Evolutionary conservation across 2,888 invertebrate genomes (phyloP), one percentile per base, ranked within the genome.

Genomic region (Macrosoma leucophasiata): DNA sequence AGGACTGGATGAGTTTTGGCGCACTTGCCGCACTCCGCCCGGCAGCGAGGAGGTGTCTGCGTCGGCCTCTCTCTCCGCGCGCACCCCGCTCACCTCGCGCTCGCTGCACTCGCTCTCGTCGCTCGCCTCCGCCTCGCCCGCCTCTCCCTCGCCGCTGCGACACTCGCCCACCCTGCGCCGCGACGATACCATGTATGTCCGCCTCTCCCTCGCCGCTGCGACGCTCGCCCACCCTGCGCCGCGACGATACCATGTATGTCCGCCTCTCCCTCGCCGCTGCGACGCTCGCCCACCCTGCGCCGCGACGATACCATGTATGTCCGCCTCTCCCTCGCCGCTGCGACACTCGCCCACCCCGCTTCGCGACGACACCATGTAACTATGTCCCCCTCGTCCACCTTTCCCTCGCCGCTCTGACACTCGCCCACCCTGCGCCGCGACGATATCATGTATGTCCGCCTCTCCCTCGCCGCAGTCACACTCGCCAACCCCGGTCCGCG

Each of bases 1-100:
- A 81, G 81, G 82, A 3, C 50, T 84, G 44, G 82, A 81, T 34
- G 81, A 81, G 61, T 84, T 82, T 60, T 84, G 84, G 84, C 84
- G 84, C 46, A 67, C 76, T 24, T 79, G 82, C 52, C 81, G 82
- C 56, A 81, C 82, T 41, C 82, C 82, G 52, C 81, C 82, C 11
- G 82, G 82, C 63, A 78, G 79, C 56, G 81, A 81, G 55, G 79
- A 79, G 51, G 72, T 73, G 48, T 82, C 79, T 36, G 63, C 76
- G 40, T 76, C 77, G 4, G 27, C 27, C 22, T 46, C 52, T 17
- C 45, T 47, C 31, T 50, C 50, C 23, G 55, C 71, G 28, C 79
- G 78, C 56, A 78, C 79, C 45, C 75, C 81, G 59, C 77, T 78
- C 35, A 77, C 79, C 41, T 79, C 79, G 29, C 79, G 76, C 65